Evolutionary conservation across 2,113 vertebrate genomes (phyloP), one percentile per base, ranked within the genome.

Genomic region (Ceratotherium simum): DNA sequence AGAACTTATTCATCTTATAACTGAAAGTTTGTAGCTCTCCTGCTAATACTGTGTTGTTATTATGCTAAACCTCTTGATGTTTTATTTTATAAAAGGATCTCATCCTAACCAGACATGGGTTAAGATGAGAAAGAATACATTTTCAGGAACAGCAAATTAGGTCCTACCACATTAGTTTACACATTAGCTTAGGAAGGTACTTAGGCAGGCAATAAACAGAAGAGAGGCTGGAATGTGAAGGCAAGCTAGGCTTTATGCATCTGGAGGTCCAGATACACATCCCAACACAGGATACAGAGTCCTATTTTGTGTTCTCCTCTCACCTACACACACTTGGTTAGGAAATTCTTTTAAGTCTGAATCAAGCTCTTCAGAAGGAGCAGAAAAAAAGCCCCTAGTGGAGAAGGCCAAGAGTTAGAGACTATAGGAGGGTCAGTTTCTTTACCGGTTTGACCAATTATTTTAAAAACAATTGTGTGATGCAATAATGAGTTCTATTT

Each of bases 31-130:
- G 16, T 73, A 36, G 18, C 67, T 73, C 54, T 72, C 79, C 46
- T 87, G n/a, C n/a, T 76, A 58, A 76, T 85, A 76, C 14, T 85
- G 70, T 64, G 39, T 56, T 33, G 18, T 76, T 54, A 42, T 64
- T 67, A 42, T 56, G 36, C 29, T 67, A 42, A 39, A 82, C 67
- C 48, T 64, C 29, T 64, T 87, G 64, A 46, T 82, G 33, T 72
- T 17, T 27, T 73, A 82, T 81, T 95, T 89, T 82, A 82, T 80
- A 89, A 89, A 89, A 72, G 64, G 27, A 81, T 56, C 54, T 89
- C 20, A 89, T 64, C 13, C 33, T 88, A 72, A 27, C 8, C 4
- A 64, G 54, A 42, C 46, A 16, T 82, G 29, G 46, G 14, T 64
- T 70, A 85, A 84, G 42, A 65, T 78, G 42, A 23, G 33, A 36